A percentile compares a stretch with the other conserved stretches of the same genome.
phyloP scores from a whole-genome alignment of 2,113 vertebrate species.

The Pungitius pungitius region DNA sequence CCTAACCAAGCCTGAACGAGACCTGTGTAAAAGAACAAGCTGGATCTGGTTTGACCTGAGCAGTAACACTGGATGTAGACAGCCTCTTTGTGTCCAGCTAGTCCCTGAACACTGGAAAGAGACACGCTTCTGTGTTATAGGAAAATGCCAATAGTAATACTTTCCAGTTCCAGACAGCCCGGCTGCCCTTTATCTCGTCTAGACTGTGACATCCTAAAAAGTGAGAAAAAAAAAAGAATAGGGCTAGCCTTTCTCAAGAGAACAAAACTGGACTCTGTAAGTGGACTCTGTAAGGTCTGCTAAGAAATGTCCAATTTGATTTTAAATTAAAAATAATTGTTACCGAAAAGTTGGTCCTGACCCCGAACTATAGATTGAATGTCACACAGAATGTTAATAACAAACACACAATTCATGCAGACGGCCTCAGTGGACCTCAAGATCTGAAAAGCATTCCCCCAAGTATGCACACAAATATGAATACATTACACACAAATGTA shows the following conservation, averaged over 20 bases:
- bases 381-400: conserved; percentile 25
- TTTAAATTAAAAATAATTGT: conserved; percentile 46
- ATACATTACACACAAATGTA: conserved; percentile 4
- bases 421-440: conserved; percentile 14
- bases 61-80: conserved; percentile 2
- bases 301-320: conserved; percentile 14
- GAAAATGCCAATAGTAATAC: conserved; percentile 39
- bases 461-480: conserved; percentile 7
- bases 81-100: conserved; percentile 19
- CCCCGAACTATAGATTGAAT: conserved; percentile 18
- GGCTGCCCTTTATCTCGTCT: conserved; percentile 52
- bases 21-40: conserved; percentile 19
- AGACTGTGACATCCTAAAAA: conserved; percentile 43
- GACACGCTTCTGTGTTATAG: conserved; percentile 12
- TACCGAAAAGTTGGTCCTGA: conserved; percentile 3
- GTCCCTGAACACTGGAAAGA: conserved; percentile 4
- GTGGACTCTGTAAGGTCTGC: conserved; percentile 1
- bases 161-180: conserved; percentile 17
- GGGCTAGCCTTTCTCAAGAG: conserved; percentile 12
- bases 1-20: conserved; percentile 33
- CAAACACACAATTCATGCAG: conserved; percentile 31
- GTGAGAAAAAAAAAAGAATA: neutral
- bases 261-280: conserved; percentile 37
- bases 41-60: conserved; percentile 8
- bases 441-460: conserved; percentile 1